phyloP scores from a whole-genome alignment of 2,888 invertebrate species.

The Chloroclysta siterata region DNA sequence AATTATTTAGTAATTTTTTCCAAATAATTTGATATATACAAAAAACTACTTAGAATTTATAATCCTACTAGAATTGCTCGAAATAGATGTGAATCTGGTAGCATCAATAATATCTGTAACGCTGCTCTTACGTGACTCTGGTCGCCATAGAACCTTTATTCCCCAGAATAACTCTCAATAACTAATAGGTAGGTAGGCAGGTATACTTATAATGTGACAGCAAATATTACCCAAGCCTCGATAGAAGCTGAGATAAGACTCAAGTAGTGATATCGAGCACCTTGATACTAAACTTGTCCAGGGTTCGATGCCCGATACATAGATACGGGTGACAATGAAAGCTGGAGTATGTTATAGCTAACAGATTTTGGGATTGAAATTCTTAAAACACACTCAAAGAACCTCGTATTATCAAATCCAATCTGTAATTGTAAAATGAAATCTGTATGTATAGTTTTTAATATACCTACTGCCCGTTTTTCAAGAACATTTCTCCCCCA shows the following conservation, averaged over 20 bases:
- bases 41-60: no score
- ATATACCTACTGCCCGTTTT: no score
- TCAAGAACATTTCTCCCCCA: no score
- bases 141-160: no score
- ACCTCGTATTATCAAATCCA: not conserved
- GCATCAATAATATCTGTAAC: no score
- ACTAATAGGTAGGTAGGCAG: not conserved
- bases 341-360: slow-evolving; percentile 12
- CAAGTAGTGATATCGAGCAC: slow-evolving; percentile 51
- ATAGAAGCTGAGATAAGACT: slow-evolving; percentile 33
- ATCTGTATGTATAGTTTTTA: no score
- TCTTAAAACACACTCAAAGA: not conserved
- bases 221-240: slow-evolving; percentile 38
- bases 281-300: slow-evolving; percentile 80
- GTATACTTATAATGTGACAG: slow-evolving; percentile 26
- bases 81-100: no score
- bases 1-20: no score
- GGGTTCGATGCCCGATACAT: slow-evolving; percentile 74
- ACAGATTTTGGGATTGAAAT: slow-evolving; percentile 11
- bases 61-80: no score
- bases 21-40: no score
- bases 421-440: no score
- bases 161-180: not conserved
- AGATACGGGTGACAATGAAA: slow-evolving; percentile 72
- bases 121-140: no score